phyloP scores from a whole-genome alignment of 2,113 vertebrate species.

The Eudyptes chrysolophus region DNA sequence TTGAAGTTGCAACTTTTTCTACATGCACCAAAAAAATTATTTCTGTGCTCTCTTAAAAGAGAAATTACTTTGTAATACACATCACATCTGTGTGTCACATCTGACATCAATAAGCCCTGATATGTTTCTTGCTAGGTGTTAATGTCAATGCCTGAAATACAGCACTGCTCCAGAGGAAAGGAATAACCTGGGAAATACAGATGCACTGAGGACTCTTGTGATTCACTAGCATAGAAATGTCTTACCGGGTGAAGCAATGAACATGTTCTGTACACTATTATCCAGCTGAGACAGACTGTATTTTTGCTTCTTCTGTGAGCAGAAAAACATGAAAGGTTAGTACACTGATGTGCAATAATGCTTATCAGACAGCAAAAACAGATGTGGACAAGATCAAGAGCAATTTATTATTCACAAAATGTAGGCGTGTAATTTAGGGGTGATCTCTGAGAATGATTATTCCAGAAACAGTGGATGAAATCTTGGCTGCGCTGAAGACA shows the following conservation, averaged over 20 bases:
- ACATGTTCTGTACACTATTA: background rate
- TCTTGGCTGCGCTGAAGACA: background rate
- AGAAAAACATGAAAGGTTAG: background rate
- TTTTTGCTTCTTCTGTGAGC: background rate
- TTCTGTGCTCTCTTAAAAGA: background rate
- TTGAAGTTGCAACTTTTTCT: slow-evolving; percentile 4
- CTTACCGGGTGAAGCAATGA: background rate
- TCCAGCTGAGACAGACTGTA: background rate
- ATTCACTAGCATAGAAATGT: background rate
- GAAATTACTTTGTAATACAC: background rate
- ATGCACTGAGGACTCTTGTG: background rate
- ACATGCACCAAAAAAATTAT: background rate
- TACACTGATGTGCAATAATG: background rate
- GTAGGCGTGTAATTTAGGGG: background rate
- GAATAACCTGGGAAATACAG: background rate
- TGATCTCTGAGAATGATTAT: background rate
- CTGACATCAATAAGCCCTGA: background rate
- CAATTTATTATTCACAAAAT: background rate
- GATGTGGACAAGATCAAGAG: background rate
- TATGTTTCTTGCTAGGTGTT: background rate
- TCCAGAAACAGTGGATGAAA: background rate
- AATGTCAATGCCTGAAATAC: background rate
- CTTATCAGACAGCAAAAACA: background rate
- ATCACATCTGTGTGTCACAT: background rate
- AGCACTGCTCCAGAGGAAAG: background rate